Conservation (phyloP, 2,797 vertebrate species). For the Dipus sagitta region DNA sequence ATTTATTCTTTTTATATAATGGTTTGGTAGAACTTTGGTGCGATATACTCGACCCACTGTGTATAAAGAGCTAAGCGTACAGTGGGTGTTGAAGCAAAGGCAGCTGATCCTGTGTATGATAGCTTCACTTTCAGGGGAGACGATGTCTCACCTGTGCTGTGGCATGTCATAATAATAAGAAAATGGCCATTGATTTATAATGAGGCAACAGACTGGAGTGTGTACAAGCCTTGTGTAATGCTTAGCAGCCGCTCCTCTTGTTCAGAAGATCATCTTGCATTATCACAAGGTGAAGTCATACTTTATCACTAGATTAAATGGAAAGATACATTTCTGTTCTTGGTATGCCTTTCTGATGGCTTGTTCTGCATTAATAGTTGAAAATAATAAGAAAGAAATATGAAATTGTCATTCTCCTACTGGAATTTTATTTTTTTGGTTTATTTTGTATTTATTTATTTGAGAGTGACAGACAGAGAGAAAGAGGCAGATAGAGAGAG, state of each 20-base stretch:
- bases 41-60: not conserved
- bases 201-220: not conserved
- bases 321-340: conserved; percentile 32
- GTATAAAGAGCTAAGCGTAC: not conserved
- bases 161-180: not conserved
- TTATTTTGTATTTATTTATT: too few species aligned
- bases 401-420: not conserved
- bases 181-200: not conserved
- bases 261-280: not conserved
- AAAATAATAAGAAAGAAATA: conserved; percentile 47
- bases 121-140: not conserved
- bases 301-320: conserved; percentile 20
- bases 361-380: not conserved
- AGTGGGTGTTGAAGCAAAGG: not conserved
- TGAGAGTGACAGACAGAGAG: too few species aligned
- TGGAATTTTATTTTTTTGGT: conserved; percentile 1
- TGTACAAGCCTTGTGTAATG: not conserved
- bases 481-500: too few species aligned
- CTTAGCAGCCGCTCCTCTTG: not conserved
- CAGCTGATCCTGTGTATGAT: not conserved
- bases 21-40: not conserved
- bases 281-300: too few species aligned
- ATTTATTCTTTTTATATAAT: conserved; percentile 35
- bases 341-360: not conserved
- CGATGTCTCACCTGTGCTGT: not conserved